A percentile compares a stretch with the other conserved stretches of the same genome.
Conservation (phyloP, 2,113 vertebrate species). For the Dromas ardeola region DNA sequence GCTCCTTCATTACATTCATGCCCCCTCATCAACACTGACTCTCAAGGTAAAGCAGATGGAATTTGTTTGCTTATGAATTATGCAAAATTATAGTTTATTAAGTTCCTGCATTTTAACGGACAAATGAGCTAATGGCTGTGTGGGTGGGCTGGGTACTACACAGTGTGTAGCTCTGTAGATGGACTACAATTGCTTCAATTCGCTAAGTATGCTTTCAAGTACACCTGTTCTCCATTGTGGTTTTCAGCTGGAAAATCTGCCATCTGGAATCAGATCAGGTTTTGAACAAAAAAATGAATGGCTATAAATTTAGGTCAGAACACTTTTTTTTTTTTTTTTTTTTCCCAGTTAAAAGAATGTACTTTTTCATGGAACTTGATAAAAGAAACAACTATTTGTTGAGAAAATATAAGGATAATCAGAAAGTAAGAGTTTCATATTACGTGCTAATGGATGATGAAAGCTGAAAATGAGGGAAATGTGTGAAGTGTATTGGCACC, state of each 20-base stretch:
- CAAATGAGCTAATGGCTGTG: not conserved
- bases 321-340: not conserved
- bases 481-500: not conserved
- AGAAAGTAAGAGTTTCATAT: not conserved
- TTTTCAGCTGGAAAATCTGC: constrained; percentile 50
- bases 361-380: not conserved
- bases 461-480: not conserved
- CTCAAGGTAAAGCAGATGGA: constrained; percentile 43
- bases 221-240: constrained; percentile 36
- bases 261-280: not conserved
- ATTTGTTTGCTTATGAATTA: constrained; percentile 52
- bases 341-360: not conserved
- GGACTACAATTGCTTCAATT: not conserved
- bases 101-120: constrained; percentile 5
- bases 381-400: not conserved
- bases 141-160: not conserved
- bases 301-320: not conserved
- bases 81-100: constrained; percentile 54
- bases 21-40: constrained; percentile 14
- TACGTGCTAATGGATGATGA: not conserved
- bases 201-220: not conserved
- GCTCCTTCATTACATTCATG: not conserved
- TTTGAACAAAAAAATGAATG: not conserved
- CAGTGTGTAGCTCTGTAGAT: not conserved
- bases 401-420: not conserved